Evolutionary conservation across 2,797 vertebrate species (phyloP).

Genomic region (Kryptolebias ocellatus): DNA sequence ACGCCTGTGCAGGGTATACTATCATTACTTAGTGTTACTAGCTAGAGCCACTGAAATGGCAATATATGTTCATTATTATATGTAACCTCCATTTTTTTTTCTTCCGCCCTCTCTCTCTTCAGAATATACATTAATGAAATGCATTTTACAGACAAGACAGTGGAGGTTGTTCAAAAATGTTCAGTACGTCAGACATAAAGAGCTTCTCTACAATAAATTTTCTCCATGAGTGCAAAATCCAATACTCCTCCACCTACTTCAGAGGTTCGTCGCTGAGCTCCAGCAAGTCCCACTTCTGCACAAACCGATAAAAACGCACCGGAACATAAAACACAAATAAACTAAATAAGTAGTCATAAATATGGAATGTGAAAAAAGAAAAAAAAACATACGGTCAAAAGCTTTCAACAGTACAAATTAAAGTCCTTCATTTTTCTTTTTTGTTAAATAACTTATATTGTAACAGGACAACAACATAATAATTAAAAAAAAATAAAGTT

Average conservation of each 20-base stretch:
- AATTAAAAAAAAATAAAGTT: slow-evolving; percentile 57
- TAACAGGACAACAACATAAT: slow-evolving; percentile 61
- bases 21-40: slow-evolving; percentile 96
- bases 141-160: slow-evolving; percentile 93
- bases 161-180: slow-evolving; percentile 96
- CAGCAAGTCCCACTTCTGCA: slow-evolving; percentile 88
- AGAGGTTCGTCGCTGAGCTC: slow-evolving; percentile 80
- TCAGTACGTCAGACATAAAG: slow-evolving; percentile 89
- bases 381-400: slow-evolving; percentile 85
- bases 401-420: slow-evolving; percentile 88
- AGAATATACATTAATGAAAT: slow-evolving; percentile 96
- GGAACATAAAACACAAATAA: slow-evolving; percentile 39
- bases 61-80: slow-evolving; percentile 91
- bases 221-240: slow-evolving; percentile 98
- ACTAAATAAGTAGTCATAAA: slow-evolving; percentile 84
- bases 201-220: slow-evolving; percentile 90
- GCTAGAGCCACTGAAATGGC: slow-evolving; percentile 87
- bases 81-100: slow-evolving; percentile 81
- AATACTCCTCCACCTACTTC: slow-evolving; percentile 92
- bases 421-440: slow-evolving; percentile 94
- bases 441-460: slow-evolving; percentile 72
- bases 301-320: slow-evolving; percentile 82
- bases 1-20: slow-evolving; percentile 92
- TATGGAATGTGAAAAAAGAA: slow-evolving; percentile 89
- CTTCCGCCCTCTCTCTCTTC: slow-evolving; percentile 55